Conservation (phyloP, 2,797 vertebrate species). For the Scomberomorus guttatus region DNA sequence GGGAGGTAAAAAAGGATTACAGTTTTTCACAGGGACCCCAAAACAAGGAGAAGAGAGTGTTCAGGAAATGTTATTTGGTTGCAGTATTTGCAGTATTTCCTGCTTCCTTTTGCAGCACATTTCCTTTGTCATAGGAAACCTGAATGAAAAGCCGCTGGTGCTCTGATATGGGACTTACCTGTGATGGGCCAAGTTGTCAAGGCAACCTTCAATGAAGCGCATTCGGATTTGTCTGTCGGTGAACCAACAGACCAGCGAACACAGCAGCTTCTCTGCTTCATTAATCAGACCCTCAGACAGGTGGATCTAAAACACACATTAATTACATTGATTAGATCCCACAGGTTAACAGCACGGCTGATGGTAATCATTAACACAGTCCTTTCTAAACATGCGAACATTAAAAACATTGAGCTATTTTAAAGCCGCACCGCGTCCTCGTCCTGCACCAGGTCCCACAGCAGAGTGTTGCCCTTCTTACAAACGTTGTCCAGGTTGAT, state of each 20-base stretch:
- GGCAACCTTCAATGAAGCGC: conserved; percentile 99
- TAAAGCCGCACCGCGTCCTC: conserved; percentile 93
- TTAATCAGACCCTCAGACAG: conserved; percentile 98
- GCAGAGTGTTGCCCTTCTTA: conserved; percentile 97
- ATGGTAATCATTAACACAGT: not conserved
- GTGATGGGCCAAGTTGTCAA: conserved; percentile 98
- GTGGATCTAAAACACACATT: conserved; percentile 88
- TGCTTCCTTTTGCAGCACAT: not conserved
- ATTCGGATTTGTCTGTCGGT: conserved; percentile 99
- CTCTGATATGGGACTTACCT: conserved; percentile 83
- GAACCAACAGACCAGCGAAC: conserved; percentile 99
- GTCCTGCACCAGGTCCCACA: conserved; percentile 99
- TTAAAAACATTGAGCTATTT: not conserved
- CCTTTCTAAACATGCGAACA: not conserved
- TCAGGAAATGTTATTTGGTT: not conserved
- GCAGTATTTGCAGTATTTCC: not conserved
- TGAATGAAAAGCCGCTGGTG: not conserved
- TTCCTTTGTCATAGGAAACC: not conserved
- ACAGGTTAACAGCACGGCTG: not conserved
- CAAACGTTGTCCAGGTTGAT: conserved; percentile 99
- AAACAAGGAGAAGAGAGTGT: not conserved
- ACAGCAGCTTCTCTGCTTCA: conserved; percentile 98
- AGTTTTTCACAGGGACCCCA: not conserved
- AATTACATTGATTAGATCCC: not conserved
- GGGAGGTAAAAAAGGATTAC: not conserved